Conservation (phyloP, 2,888 invertebrate genomes). For the Meliscaeva auricollis region DNA sequence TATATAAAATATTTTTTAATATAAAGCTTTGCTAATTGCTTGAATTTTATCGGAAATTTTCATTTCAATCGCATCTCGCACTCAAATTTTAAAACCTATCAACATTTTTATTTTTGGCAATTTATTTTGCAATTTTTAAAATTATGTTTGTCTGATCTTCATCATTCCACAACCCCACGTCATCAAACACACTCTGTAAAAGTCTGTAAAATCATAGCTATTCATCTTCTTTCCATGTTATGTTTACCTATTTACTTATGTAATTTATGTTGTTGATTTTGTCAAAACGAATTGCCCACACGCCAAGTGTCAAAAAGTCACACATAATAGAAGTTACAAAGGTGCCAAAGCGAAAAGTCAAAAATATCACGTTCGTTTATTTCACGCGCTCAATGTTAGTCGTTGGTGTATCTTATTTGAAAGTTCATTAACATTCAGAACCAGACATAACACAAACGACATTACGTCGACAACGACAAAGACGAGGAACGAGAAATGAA, state of each 20-base stretch:
- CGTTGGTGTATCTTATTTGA: constrained; percentile 21
- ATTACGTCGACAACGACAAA: neutral
- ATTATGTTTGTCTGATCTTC: too few species aligned
- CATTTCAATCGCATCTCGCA: too few species aligned
- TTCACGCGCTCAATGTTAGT: neutral
- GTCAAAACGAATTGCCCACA: constrained; percentile 49
- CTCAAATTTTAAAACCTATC: too few species aligned
- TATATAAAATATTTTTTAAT: too few species aligned
- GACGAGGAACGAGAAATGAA: neutral
- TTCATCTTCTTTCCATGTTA: constrained; percentile 7
- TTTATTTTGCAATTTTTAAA: too few species aligned
- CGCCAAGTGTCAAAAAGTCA: constrained; percentile 64
- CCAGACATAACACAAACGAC: constrained; percentile 38
- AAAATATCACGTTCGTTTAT: constrained; percentile 15
- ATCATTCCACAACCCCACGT: too few species aligned
- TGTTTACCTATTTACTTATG: constrained; percentile 12
- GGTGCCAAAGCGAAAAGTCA: neutral
- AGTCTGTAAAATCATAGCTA: neutral
- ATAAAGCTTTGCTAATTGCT: too few species aligned
- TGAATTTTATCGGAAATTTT: too few species aligned
- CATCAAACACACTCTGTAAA: too few species aligned
- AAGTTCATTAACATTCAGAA: constrained; percentile 64
- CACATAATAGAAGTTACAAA: neutral
- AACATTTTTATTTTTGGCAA: too few species aligned
- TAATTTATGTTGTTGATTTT: neutral